phyloP scores from a whole-genome alignment of 35 echinoderm and acorn worm species.

The Ophiothrix spiculata region DNA sequence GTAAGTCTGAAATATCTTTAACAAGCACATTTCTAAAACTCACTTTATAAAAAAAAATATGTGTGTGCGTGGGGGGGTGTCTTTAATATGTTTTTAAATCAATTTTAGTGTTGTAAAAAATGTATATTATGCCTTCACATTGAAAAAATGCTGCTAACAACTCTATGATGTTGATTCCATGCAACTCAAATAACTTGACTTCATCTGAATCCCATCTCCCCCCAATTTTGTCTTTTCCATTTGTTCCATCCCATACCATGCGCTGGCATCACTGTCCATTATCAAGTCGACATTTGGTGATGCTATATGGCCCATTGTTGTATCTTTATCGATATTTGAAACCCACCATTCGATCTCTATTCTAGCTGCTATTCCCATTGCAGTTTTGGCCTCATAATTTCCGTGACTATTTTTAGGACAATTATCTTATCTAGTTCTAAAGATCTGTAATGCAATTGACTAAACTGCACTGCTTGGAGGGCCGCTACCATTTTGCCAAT shows the following conservation, averaged over 20 bases:
- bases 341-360: slow-evolving; percentile 51
- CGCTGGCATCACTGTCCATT: slow-evolving; percentile 46
- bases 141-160: too few species aligned
- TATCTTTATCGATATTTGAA: neutral
- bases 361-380: slow-evolving; percentile 6
- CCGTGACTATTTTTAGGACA: slow-evolving; percentile 15
- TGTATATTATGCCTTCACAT: too few species aligned
- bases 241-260: slow-evolving; percentile 32
- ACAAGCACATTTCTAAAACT: too few species aligned
- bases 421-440: slow-evolving; percentile 42
- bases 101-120: too few species aligned
- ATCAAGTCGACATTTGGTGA: neutral
- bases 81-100: too few species aligned
- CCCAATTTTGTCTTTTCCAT: slow-evolving; percentile 10
- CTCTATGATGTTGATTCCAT: too few species aligned
- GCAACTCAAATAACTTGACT: too few species aligned
- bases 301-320: neutral
- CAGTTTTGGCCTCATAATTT: slow-evolving; percentile 48
- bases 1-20: too few species aligned
- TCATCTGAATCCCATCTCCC: slow-evolving; percentile 46
- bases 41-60: too few species aligned
- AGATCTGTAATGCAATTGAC: slow-evolving; percentile 49
- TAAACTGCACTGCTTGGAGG: slow-evolving; percentile 47
- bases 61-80: too few species aligned
- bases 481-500: slow-evolving; percentile 49